Conservation (phyloP, 2,888 invertebrate genomes). For the Ichneumoninae sp. region DNA sequence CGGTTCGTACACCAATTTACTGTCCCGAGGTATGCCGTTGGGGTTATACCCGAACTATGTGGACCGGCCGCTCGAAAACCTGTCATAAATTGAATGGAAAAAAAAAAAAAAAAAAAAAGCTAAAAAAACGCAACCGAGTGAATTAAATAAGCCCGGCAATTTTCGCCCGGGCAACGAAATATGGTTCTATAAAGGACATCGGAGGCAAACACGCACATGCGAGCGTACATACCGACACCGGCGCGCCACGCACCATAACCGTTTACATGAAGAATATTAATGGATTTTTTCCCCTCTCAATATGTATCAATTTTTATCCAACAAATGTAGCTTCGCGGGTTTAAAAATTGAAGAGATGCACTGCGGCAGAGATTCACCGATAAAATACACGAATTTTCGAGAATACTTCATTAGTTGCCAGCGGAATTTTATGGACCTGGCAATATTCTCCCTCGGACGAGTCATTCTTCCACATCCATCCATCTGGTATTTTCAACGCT, state of each 20-base stretch:
- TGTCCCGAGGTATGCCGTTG: background rate
- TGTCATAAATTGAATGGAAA: conserved; percentile 44
- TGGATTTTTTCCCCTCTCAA: conserved; percentile 13
- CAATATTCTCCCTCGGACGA: background rate
- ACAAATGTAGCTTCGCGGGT: conserved; percentile 8
- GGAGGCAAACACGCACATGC: background rate
- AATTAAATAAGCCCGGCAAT: conserved; percentile 51
- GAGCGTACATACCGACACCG: background rate
- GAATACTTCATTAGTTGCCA: background rate
- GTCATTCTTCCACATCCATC: no score
- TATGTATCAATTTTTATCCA: conserved; percentile 18
- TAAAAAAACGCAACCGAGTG: conserved; percentile 25
- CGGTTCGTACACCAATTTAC: conserved; percentile 40
- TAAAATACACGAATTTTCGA: background rate
- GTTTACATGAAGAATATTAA: conserved; percentile 45
- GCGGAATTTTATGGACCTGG: background rate
- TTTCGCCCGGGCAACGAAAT: conserved; percentile 45
- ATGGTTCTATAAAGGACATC: conserved; percentile 35
- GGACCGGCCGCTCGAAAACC: background rate
- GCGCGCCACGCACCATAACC: conserved; percentile 25
- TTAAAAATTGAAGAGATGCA: conserved; percentile 1
- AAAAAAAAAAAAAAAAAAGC: conserved; percentile 8
- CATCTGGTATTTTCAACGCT: no score
- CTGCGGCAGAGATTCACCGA: background rate
- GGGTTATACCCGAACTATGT: background rate